Percentiles rank a stretch among this genome's conserved stretches.
phyloP scores from a whole-genome alignment of 2,113 vertebrate genomes.

The Notarius lentiginosus region DNA sequence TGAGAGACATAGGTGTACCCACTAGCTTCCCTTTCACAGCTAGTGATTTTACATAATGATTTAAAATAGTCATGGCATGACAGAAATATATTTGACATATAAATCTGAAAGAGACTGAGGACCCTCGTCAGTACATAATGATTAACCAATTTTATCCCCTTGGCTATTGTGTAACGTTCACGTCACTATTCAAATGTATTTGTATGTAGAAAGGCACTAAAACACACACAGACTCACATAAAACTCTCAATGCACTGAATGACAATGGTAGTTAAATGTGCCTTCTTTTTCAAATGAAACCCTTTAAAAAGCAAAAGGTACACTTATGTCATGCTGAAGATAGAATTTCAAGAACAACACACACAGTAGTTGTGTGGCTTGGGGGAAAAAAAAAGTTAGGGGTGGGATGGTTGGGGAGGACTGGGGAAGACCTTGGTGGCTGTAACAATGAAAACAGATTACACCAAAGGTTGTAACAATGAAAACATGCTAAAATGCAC shows the following conservation, averaged over 20 bases:
- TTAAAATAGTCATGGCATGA: constrained; percentile 18
- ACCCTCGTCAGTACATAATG: constrained; percentile 53
- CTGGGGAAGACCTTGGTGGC: constrained; percentile 54
- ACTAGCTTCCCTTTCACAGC: constrained; percentile 35
- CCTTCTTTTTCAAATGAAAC: constrained; percentile 50
- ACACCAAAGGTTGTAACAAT: constrained; percentile 51
- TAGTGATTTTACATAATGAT: constrained; percentile 39
- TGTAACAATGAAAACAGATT: constrained; percentile 63
- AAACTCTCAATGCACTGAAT: constrained; percentile 54
- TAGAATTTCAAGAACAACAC: constrained; percentile 32
- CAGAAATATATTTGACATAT: constrained; percentile 27
- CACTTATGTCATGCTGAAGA: constrained; percentile 10
- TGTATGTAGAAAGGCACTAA: constrained; percentile 76
- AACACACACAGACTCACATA: constrained; percentile 64
- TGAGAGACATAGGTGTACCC: constrained; percentile 38
- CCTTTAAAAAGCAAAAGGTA: constrained; percentile 35
- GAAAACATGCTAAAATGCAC: constrained; percentile 64
- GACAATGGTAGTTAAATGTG: constrained; percentile 60
- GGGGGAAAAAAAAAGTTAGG: not conserved
- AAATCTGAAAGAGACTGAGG: constrained; percentile 41
- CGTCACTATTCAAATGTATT: constrained; percentile 70
- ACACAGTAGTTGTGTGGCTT: constrained; percentile 23
- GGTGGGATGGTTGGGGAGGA: constrained; percentile 32
- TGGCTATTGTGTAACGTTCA: constrained; percentile 68
- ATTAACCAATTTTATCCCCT: constrained; percentile 45